Base-by-base conservation (phyloP, 2,888 invertebrate genomes). In the Hofmannophila pseudospretella region DNA sequence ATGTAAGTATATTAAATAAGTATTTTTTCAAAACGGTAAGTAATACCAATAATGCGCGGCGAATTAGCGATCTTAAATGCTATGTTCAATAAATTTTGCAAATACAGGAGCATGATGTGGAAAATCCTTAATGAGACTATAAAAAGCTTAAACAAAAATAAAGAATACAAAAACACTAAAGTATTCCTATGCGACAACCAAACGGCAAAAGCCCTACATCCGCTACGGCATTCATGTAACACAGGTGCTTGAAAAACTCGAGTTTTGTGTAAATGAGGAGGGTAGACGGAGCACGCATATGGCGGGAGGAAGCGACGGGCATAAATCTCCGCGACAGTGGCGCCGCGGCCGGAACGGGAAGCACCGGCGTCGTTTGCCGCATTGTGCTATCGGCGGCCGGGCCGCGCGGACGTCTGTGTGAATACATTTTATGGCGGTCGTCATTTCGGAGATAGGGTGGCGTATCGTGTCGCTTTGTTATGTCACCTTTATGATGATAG, bases 281-380 rank as follows among this genome's bases (percentile, higher is more conserved):
- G 11, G 52, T 55, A 58, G 71, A 63, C 72, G 73, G 70, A 65
- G 67, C 67, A 69, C 69, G 76, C 84, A 82, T 81, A 81, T 78
- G 81, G 71, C 66, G 67, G 71, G 69, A 81, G 85, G 85, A 85
- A 85, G 82, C 73, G 76, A 63, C 75, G 67, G 71, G 79, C 85
- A 86, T 86, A 86, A 86, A 86, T 86, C 84, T 84, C 63, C 45
- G 76, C 75, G 74, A 78, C 77, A 51, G 79, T 79, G 78, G 79
- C 80, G 78, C 78, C 77, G 80, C 69, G 81, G 70, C 84, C 84
- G 86, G 85, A 85, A 84, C 51, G 72, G 87, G 86, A 87, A 82
- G 81, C 67, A 68, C 72, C 71, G 74, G 53, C 82, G 84, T 86
- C 87, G 87, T 85, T 85, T 85, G 84, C 79, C 84, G 79, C 85